Evolutionary conservation across 1,140 invertebrate genomes (phyloP).

Genomic region (Eulimnadia texana): DNA sequence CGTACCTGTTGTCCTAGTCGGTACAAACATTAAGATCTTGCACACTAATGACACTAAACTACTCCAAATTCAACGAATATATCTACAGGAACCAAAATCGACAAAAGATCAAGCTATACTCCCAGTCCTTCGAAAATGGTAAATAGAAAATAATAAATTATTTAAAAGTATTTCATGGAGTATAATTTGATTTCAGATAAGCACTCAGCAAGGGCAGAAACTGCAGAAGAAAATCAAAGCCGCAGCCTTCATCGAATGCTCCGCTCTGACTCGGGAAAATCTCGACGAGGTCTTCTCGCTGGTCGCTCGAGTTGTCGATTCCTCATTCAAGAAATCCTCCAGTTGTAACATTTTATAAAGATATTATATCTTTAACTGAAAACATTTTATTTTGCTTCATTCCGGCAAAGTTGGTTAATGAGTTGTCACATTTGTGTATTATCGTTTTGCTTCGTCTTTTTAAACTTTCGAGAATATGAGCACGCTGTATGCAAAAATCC

Average conservation of each 20-base stretch:
- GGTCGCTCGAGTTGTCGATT: constrained; percentile 43
- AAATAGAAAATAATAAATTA: constrained; percentile 23
- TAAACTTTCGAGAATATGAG: too few species aligned
- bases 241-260: constrained; percentile 65
- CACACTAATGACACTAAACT: neutral
- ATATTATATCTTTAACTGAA: neutral
- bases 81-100: constrained; percentile 18
- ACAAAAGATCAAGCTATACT: too few species aligned
- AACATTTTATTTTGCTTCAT: neutral
- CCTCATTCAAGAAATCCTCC: neutral
- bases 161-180: neutral
- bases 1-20: constrained; percentile 76
- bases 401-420: neutral
- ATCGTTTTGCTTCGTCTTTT: neutral
- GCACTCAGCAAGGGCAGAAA: constrained; percentile 51
- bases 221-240: constrained; percentile 65
- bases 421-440: neutral
- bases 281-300: constrained; percentile 59
- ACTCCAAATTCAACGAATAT: neutral
- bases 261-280: constrained; percentile 58
- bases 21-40: constrained; percentile 34
- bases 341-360: too few species aligned
- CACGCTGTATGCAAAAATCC: neutral
- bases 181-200: neutral
- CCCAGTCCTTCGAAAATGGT: too few species aligned